Evolutionary conservation across 2,113 vertebrate species (phyloP).

Genomic region (Lethenteron camtschaticum): DNA sequence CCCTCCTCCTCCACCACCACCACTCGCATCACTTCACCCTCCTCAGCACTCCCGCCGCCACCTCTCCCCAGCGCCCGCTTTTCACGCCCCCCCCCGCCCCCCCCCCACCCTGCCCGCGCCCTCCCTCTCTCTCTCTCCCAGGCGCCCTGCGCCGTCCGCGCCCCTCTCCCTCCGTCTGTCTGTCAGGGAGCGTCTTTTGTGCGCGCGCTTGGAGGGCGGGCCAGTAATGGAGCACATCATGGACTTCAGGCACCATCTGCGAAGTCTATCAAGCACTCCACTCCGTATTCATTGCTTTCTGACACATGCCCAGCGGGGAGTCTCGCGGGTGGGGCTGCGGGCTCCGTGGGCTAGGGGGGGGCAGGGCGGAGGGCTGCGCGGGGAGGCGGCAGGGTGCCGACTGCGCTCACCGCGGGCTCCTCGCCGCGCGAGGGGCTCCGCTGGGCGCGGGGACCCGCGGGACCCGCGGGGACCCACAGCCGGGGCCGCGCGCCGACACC

Average conservation of each 20-base stretch:
- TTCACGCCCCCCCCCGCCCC: background rate
- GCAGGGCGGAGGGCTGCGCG: no score
- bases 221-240: constrained; percentile 21
- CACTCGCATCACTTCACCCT: constrained; percentile 1
- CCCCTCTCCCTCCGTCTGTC: background rate
- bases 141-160: background rate
- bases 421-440: no score
- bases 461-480: no score
- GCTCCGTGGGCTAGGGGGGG: no score
- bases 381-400: no score
- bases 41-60: background rate
- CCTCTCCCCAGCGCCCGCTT: background rate
- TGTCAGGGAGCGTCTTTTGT: constrained; percentile 16
- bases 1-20: constrained; percentile 1
- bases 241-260: constrained; percentile 23
- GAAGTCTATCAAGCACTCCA: constrained; percentile 19
- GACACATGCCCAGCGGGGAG: constrained; percentile 12
- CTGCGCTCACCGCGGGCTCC: no score
- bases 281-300: constrained; percentile 19
- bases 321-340: background rate
- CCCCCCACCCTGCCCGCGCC: background rate
- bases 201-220: constrained; percentile 21
- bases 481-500: no score
- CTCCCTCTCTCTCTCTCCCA: background rate
- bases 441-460: no score